Evolutionary conservation across 92 coral and sea anemone genomes (phyloP).

Genomic region (Epizoanthus rinbou): DNA sequence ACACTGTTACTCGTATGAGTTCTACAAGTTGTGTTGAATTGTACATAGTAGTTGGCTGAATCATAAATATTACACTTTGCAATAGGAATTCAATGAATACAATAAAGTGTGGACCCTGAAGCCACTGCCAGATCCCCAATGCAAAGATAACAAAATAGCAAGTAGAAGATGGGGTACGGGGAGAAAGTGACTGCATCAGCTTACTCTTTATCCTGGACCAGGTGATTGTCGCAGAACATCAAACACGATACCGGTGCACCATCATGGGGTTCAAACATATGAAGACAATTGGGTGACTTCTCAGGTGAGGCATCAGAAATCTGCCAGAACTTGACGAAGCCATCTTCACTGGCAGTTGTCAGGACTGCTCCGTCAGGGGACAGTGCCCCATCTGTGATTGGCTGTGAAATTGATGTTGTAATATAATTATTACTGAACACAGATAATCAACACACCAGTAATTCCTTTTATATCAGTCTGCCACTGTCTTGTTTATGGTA

Average conservation of each 20-base stretch:
- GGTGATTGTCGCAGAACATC: constrained; percentile 86
- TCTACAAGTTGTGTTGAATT: too few species aligned
- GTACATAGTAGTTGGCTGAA: too few species aligned
- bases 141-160: too few species aligned
- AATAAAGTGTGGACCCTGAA: too few species aligned
- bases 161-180: too few species aligned
- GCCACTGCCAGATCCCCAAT: too few species aligned
- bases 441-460: not conserved
- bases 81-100: too few species aligned
- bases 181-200: not conserved
- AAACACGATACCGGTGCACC: constrained; percentile 84
- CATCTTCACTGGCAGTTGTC: constrained; percentile 97
- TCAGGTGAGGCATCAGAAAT: constrained; percentile 66
- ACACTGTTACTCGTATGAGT: too few species aligned
- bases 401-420: constrained; percentile 47
- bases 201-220: constrained; percentile 86
- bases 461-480: not conserved
- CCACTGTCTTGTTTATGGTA: too few species aligned
- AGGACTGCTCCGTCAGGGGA: constrained; percentile 94
- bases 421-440: not conserved
- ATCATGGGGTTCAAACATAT: constrained; percentile 90
- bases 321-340: constrained; percentile 92
- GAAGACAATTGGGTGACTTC: constrained; percentile 65
- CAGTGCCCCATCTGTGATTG: constrained; percentile 87
- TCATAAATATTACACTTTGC: too few species aligned